Conservation (phyloP, 1,140 invertebrate species). For the Scylla paramamosain region DNA sequence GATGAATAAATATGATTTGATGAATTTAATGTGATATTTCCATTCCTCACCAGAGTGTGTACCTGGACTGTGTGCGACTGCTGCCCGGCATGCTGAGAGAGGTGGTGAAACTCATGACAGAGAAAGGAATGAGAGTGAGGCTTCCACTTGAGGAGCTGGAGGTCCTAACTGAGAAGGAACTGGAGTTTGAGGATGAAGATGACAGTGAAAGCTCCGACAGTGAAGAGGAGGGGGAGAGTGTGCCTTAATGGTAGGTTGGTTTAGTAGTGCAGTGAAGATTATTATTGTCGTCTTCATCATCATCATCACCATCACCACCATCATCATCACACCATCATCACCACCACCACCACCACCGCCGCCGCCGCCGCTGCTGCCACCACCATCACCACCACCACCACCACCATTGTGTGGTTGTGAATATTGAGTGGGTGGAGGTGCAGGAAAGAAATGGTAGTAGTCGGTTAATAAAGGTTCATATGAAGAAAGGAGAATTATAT, state of each 20-base stretch:
- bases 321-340: no score
- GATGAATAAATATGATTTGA: no score
- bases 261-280: background rate
- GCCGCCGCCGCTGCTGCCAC: no score
- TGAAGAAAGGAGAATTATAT: no score
- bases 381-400: no score
- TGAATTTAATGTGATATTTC: background rate
- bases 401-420: no score
- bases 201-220: background rate
- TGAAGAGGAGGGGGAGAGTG: conserved; percentile 13
- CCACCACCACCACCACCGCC: no score
- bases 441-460: no score
- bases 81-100: conserved; percentile 61
- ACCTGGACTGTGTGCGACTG: conserved; percentile 59
- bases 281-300: background rate
- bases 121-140: conserved; percentile 65
- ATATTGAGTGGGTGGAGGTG: no score
- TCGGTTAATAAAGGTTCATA: no score
- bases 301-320: no score
- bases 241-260: background rate
- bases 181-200: conserved; percentile 50
- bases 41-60: conserved; percentile 62
- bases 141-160: conserved; percentile 64
- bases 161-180: conserved; percentile 63
- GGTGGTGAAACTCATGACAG: conserved; percentile 56